Evolutionary conservation across 2,797 vertebrate genomes (phyloP), one percentile per base, ranked within the genome.

Genomic region (Zonotrichia albicollis): DNA sequence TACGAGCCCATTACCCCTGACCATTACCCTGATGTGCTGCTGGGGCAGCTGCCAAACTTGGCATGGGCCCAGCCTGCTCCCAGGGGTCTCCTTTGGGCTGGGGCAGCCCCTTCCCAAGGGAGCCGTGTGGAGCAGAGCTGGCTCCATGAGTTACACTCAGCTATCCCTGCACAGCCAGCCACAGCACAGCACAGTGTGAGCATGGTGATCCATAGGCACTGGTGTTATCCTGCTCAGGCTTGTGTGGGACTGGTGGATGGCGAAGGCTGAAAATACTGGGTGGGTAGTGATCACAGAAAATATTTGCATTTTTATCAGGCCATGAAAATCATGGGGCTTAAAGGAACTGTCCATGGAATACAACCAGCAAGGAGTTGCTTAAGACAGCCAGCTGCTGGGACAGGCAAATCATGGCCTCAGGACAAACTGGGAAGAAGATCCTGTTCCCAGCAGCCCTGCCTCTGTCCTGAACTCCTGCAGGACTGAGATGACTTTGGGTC

Each of bases 101-200:
- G 57, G 58, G 61, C 58, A 58, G 78, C 82, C 45, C 48, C 16
- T 64, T 53, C 53, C 38, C 15, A 11, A 10, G 43, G 32, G 51
- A 32, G 18, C 45, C 0, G 0, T 19, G 46, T 1, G 1, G 54
- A 68, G 58, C 7, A 1, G n/a, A 9, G 36, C 18, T 34, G 51
- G 36, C 34, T 30, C 1, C 15, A 12, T 3, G 40, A 32, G 32
- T 15, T 48, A 60, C 3, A 19, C 53, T 36, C 42, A 46, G 5
- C 29, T 22, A 25, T 38, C 38, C 29, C 40, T 84, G 50, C 54
- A 13, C 0, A 9, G 53, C 32, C n/a, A 42, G 78, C 34, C n/a
- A 6, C 4, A 51, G 73, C 2, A 0, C 18, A 29, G 38, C 5
- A 7, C 40, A 16, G 12, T 36, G 2, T 16, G 48, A 77, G 65